phyloP scores from a whole-genome alignment of 2,888 invertebrate species.

The Lasius fuliginosus region DNA sequence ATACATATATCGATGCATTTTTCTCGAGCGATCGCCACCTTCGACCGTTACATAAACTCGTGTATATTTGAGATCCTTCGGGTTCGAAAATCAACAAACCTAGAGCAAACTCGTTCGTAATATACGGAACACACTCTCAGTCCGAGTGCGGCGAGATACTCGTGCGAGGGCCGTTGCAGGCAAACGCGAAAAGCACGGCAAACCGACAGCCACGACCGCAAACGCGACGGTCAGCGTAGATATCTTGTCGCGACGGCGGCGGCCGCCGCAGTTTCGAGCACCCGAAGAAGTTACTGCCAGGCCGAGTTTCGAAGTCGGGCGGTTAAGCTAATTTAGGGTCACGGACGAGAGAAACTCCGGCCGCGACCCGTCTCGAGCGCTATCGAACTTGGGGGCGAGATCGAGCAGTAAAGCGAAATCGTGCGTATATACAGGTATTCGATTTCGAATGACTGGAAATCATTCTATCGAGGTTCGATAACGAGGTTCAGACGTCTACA shows the following conservation, averaged over 20 bases:
- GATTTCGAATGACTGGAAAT: slow-evolving; percentile 7
- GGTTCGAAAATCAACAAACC: slow-evolving; percentile 48
- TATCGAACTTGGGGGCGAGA: slow-evolving; percentile 57
- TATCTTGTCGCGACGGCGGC: slow-evolving; percentile 66
- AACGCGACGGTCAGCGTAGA: slow-evolving; percentile 72
- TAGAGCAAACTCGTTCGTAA: slow-evolving; percentile 28
- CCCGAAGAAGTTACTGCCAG: slow-evolving; percentile 66
- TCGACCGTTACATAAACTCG: not conserved
- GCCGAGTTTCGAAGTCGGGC: slow-evolving; percentile 54
- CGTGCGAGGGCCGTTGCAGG: slow-evolving; percentile 55
- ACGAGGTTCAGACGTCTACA: not conserved
- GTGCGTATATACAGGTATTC: slow-evolving; percentile 32
- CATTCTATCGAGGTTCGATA: slow-evolving; percentile 2
- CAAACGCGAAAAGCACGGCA: slow-evolving; percentile 49
- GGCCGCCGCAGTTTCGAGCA: slow-evolving; percentile 57
- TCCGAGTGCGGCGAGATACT: slow-evolving; percentile 21
- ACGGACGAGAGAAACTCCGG: not conserved
- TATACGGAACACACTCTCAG: slow-evolving; percentile 49
- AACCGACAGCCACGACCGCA: slow-evolving; percentile 71
- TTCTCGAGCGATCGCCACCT: not conserved
- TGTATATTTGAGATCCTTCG: slow-evolving; percentile 21
- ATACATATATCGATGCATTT: not conserved
- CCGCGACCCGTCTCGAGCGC: slow-evolving; percentile 52
- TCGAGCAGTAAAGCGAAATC: slow-evolving; percentile 47
- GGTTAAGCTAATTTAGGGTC: slow-evolving; percentile 73